Evolutionary conservation across 2,888 invertebrate species (phyloP).

Genomic region (Schizotus pectinicornis): DNA sequence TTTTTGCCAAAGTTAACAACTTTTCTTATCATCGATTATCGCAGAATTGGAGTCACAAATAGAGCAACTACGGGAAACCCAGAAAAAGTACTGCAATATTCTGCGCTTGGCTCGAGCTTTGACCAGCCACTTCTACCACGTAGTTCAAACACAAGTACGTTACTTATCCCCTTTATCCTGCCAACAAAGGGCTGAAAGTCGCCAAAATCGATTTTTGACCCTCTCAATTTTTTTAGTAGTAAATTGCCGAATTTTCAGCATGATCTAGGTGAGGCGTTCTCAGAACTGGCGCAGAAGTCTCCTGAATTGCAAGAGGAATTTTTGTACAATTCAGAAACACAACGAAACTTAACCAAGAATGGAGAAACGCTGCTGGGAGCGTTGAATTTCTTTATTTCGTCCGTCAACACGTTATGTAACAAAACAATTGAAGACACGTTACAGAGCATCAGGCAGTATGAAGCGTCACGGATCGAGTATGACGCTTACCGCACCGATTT

Average conservation of each 20-base stretch:
- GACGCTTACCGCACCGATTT: slow-evolving; percentile 97
- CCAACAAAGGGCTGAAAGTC: too few species aligned
- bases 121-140: slow-evolving; percentile 86
- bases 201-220: too few species aligned
- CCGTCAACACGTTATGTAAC: slow-evolving; percentile 93
- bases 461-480: slow-evolving; percentile 87
- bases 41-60: slow-evolving; percentile 92
- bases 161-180: too few species aligned
- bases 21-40: slow-evolving; percentile 37
- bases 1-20: slow-evolving; percentile 8
- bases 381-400: slow-evolving; percentile 94
- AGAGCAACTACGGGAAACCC: slow-evolving; percentile 90
- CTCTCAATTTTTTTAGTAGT: too few species aligned
- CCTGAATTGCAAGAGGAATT: slow-evolving; percentile 95
- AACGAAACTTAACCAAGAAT: slow-evolving; percentile 90
- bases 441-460: slow-evolving; percentile 77
- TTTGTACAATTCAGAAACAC: slow-evolving; percentile 94
- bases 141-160: slow-evolving; percentile 76
- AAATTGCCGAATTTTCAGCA: slow-evolving; percentile 63
- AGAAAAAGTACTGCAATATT: slow-evolving; percentile 88
- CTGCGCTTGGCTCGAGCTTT: slow-evolving; percentile 85
- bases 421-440: slow-evolving; percentile 97
- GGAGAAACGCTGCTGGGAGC: slow-evolving; percentile 92
- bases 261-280: slow-evolving; percentile 90
- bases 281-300: slow-evolving; percentile 94